Conservation (phyloP, 2,888 invertebrate species). For the Carabus problematicus region DNA sequence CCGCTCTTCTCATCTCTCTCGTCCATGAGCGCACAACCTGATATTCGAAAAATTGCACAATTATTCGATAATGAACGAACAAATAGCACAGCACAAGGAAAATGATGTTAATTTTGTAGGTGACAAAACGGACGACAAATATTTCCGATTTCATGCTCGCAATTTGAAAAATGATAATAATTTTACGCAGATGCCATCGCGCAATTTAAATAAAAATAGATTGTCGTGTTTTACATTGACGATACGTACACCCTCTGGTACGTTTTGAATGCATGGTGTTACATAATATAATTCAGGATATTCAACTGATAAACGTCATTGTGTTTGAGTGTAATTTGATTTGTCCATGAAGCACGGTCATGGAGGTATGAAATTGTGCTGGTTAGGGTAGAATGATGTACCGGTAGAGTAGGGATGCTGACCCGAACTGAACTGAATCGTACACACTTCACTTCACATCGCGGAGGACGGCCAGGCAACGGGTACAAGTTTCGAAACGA, state of each 20-base stretch:
- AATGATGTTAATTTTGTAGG: background rate
- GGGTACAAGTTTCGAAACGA: background rate
- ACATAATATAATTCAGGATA: constrained; percentile 1
- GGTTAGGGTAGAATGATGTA: background rate
- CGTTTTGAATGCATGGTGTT: background rate
- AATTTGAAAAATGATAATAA: no score
- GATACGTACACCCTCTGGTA: no score
- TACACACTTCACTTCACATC: constrained; percentile 4
- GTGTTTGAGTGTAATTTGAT: background rate
- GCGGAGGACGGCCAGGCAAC: background rate
- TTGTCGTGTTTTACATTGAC: no score
- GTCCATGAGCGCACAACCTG: no score
- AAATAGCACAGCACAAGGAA: background rate
- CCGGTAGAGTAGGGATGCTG: background rate
- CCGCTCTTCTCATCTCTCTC: no score
- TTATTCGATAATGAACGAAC: background rate
- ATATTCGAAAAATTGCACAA: background rate
- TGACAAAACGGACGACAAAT: no score
- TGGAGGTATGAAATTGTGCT: no score
- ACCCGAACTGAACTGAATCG: background rate
- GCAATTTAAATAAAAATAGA: no score
- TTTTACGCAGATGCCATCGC: no score
- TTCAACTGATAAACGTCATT: background rate
- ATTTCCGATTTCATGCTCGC: no score
- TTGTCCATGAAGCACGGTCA: background rate